Evolutionary conservation across 92 coral and sea anemone species (phyloP).

Genomic region (Meandrina meandrites): DNA sequence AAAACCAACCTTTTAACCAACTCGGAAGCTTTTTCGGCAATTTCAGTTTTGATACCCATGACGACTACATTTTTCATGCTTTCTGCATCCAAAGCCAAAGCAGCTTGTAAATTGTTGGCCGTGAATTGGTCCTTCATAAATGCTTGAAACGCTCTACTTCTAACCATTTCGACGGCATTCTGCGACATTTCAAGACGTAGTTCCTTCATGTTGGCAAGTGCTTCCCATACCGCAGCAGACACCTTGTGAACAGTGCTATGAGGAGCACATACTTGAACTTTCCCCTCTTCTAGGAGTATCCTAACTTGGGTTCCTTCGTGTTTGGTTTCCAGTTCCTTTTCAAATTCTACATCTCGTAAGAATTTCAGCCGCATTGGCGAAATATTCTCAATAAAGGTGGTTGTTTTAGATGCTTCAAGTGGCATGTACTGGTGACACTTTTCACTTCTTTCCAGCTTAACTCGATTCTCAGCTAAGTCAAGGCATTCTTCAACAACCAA

Average conservation of each 20-base stretch:
- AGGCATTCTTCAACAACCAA: too few species aligned
- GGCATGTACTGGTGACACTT: too few species aligned
- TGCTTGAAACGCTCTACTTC: not conserved
- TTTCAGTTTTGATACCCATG: slow-evolving; percentile 49
- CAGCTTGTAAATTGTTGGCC: slow-evolving; percentile 30
- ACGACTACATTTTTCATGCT: slow-evolving; percentile 1
- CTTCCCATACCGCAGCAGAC: slow-evolving; percentile 32
- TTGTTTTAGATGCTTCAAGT: too few species aligned
- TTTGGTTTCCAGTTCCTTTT: slow-evolving; percentile 29
- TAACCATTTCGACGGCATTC: not conserved
- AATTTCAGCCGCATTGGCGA: slow-evolving; percentile 27
- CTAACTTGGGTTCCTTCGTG: slow-evolving; percentile 27
- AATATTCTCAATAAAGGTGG: not conserved
- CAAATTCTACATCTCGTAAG: slow-evolving; percentile 26
- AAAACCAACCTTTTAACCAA: slow-evolving; percentile 33
- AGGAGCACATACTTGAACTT: slow-evolving; percentile 54
- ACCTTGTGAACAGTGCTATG: slow-evolving; percentile 36
- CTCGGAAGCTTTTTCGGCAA: slow-evolving; percentile 40
- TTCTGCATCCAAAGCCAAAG: not conserved
- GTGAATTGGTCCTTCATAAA: slow-evolving; percentile 1
- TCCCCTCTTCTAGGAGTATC: slow-evolving; percentile 13
- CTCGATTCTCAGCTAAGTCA: too few species aligned
- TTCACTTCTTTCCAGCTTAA: too few species aligned
- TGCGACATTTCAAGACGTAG: not conserved
- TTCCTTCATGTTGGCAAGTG: slow-evolving; percentile 41